phyloP scores from a whole-genome alignment of 2,888 invertebrate genomes.

The Atrina japonica region DNA sequence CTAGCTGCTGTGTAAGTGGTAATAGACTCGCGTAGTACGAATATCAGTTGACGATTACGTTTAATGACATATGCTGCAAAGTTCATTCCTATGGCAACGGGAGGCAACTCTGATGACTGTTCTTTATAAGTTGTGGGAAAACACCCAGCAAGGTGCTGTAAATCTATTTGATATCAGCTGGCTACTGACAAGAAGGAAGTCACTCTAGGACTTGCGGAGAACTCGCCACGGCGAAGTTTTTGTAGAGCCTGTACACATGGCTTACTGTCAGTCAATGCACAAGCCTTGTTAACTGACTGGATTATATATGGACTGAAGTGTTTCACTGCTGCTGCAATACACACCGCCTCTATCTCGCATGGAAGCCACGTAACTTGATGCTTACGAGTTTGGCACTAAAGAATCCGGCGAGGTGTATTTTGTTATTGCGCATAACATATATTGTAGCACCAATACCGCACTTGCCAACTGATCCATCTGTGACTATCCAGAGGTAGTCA shows the following conservation, averaged over 20 bases:
- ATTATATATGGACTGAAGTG: constrained; percentile 26
- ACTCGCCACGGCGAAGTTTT: no score
- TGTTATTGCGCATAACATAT: constrained; percentile 53
- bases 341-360: constrained; percentile 56
- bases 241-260: background rate
- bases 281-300: background rate
- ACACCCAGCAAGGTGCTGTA: no score
- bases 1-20: constrained; percentile 35
- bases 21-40: constrained; percentile 44
- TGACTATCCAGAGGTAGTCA: constrained; percentile 47
- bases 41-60: constrained; percentile 49
- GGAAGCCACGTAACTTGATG: constrained; percentile 56
- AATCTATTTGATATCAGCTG: no score
- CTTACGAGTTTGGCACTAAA: constrained; percentile 59
- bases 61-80: constrained; percentile 60
- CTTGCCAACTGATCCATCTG: constrained; percentile 46
- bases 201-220: no score
- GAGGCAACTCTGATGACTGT: constrained; percentile 52
- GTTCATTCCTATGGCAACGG: constrained; percentile 42
- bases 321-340: no score
- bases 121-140: constrained; percentile 32
- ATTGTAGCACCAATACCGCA: constrained; percentile 57
- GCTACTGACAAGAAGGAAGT: no score
- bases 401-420: no score
- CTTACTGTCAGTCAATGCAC: background rate